Evolutionary conservation across 2,888 invertebrate genomes (phyloP).

Genomic region (Eueremaeus valkanovi): DNA sequence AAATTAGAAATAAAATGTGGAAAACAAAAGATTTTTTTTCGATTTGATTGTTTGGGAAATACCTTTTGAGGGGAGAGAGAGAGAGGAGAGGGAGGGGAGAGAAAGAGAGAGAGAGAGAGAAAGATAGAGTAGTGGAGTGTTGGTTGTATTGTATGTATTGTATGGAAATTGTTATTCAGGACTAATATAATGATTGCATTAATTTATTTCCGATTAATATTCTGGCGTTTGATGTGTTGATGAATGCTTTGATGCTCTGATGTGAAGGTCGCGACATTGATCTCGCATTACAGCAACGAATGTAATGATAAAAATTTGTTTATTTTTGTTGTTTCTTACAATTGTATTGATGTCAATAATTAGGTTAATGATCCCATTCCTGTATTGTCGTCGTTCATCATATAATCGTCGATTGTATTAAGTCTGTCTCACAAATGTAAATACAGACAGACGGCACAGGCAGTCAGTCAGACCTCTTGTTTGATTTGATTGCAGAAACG

Average conservation of each 20-base stretch:
- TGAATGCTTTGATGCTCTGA: not conserved
- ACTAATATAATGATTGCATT: conserved; percentile 19
- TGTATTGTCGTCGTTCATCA: conserved; percentile 23
- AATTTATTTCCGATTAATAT: conserved; percentile 32
- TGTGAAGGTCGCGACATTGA: conserved; percentile 30
- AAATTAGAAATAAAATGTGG: not conserved
- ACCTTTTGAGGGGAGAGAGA: not conserved
- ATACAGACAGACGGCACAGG: not conserved
- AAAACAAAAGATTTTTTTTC: conserved; percentile 7
- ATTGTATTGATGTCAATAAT: conserved; percentile 26
- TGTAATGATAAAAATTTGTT: conserved; percentile 30
- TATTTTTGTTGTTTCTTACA: conserved; percentile 7
- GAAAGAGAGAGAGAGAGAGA: too few relatives aligned
- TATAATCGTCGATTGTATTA: conserved; percentile 15
- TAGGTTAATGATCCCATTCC: conserved; percentile 33
- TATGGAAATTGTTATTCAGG: conserved; percentile 5
- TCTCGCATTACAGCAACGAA: conserved; percentile 7
- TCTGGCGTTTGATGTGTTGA: conserved; percentile 17
- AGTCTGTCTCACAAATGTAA: conserved; percentile 1
- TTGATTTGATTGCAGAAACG: not conserved
- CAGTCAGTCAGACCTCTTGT: not conserved
- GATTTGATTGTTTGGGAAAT: not conserved
- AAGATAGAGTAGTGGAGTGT: not conserved
- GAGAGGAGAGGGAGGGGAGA: not conserved
- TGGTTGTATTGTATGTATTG: too few relatives aligned